A percentile compares a stretch with the other conserved stretches of the same genome.
phyloP scores from a whole-genome alignment of 2,113 vertebrate species.

The Hypocryptadius cinnamomeus region DNA sequence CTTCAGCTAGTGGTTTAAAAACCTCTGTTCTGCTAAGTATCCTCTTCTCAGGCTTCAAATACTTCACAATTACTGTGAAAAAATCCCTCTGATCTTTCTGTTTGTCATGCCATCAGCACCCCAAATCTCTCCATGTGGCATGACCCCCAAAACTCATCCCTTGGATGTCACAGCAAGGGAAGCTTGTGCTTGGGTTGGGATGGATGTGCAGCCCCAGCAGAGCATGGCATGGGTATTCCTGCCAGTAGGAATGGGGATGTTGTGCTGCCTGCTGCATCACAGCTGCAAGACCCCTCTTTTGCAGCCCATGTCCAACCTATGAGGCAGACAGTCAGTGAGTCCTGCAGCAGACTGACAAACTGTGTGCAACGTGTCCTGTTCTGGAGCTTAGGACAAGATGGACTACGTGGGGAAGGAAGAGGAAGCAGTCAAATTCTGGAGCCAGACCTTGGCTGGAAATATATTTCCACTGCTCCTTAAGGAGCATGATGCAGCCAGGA shows the following conservation, averaged over 20 bases:
- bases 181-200: not conserved
- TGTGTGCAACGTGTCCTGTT: fast-evolving
- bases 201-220: not conserved
- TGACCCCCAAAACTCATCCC: not conserved
- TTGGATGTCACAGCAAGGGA: not conserved
- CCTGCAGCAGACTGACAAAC: not conserved
- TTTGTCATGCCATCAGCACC: not conserved
- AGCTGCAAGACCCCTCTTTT: not conserved
- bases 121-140: fast-evolving
- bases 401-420: not conserved
- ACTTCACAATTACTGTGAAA: not conserved
- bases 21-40: not conserved
- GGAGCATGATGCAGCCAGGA: not conserved
- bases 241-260: fast-evolving
- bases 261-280: not conserved
- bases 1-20: not conserved
- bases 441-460: not conserved
- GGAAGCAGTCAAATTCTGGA: not conserved
- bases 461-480: not conserved
- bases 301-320: fast-evolving
- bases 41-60: not conserved
- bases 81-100: not conserved
- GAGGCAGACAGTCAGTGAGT: not conserved
- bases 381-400: not conserved
- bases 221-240: not conserved